Conservation (phyloP, 2,797 vertebrate genomes). For the Borostomias antarcticus region DNA sequence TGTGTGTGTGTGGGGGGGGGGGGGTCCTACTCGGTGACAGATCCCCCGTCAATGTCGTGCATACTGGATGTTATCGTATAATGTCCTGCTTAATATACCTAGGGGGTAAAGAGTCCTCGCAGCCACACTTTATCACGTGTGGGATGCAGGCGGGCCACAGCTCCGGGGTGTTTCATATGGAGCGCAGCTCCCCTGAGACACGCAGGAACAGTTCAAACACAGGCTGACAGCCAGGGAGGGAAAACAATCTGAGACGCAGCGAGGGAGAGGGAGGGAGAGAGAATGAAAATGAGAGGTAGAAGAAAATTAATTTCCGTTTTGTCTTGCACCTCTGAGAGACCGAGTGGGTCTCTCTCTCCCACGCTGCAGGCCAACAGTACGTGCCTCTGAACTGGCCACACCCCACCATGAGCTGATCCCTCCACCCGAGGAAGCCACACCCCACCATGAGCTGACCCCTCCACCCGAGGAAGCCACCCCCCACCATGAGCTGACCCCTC, state of each 20-base stretch:
- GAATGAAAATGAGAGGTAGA: background rate
- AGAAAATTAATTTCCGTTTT: slow-evolving; percentile 6
- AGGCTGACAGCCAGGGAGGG: background rate
- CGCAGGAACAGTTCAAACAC: background rate
- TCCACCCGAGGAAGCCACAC: background rate
- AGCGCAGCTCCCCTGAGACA: slow-evolving; percentile 15
- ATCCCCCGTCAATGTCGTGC: slow-evolving; percentile 27
- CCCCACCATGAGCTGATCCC: slow-evolving; percentile 21
- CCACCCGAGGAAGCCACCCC: slow-evolving; percentile 2
- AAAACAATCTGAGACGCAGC: background rate
- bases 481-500: slow-evolving; percentile 44
- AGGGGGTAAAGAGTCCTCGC: slow-evolving; percentile 1
- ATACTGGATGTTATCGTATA: slow-evolving; percentile 30
- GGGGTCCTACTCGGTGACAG: slow-evolving; percentile 11
- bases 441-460: slow-evolving; percentile 44
- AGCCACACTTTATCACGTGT: background rate
- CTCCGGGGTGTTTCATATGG: background rate
- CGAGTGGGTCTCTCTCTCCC: slow-evolving; percentile 16
- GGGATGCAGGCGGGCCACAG: background rate
- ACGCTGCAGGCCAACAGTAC: slow-evolving; percentile 26
- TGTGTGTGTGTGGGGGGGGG: too few relatives aligned
- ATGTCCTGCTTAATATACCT: background rate
- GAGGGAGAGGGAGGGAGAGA: background rate
- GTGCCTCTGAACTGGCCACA: slow-evolving; percentile 3
- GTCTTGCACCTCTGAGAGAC: too few relatives aligned